Conservation (phyloP, 2,888 invertebrate species). For the Drosophila niveifrons region DNA sequence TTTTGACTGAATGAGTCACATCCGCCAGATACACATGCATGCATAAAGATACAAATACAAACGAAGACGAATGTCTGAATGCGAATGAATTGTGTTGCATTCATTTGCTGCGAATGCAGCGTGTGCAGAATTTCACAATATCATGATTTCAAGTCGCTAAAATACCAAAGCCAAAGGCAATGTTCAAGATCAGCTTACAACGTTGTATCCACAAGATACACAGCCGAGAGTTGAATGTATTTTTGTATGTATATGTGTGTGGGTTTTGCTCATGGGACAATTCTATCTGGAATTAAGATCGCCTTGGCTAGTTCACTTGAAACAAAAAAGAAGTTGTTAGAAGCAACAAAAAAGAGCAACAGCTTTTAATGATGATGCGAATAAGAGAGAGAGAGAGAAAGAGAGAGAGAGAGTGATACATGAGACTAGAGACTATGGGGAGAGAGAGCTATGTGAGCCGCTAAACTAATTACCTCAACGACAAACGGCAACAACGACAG, state of each 20-base stretch:
- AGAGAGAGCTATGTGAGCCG: conserved; percentile 45
- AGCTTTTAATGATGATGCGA: conserved; percentile 1
- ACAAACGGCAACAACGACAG: conserved; percentile 22
- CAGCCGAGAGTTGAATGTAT: background rate
- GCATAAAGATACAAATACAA: background rate
- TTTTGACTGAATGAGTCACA: conserved; percentile 70
- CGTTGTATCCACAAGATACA: background rate
- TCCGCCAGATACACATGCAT: conserved; percentile 55
- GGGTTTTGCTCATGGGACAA: conserved; percentile 31
- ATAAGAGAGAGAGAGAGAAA: conserved; percentile 15
- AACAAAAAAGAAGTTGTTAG: conserved; percentile 44
- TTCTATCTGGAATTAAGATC: conserved; percentile 45
- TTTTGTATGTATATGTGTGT: conserved; percentile 9
- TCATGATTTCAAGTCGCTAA: conserved; percentile 36
- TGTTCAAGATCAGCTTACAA: conserved; percentile 51
- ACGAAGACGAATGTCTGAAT: conserved; percentile 1
- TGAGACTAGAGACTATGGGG: conserved; percentile 4
- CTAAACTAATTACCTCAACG: conserved; percentile 75
- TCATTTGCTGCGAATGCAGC: conserved; percentile 41
- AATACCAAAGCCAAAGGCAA: conserved; percentile 16
- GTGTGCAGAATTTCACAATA: conserved; percentile 76
- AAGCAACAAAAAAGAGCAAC: conserved; percentile 14
- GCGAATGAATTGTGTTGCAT: conserved; percentile 59
- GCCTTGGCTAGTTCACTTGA: conserved; percentile 40
- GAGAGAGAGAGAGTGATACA: conserved; percentile 13